Conservation (phyloP, 2,113 vertebrate genomes). For the Bujurquina vittata region DNA sequence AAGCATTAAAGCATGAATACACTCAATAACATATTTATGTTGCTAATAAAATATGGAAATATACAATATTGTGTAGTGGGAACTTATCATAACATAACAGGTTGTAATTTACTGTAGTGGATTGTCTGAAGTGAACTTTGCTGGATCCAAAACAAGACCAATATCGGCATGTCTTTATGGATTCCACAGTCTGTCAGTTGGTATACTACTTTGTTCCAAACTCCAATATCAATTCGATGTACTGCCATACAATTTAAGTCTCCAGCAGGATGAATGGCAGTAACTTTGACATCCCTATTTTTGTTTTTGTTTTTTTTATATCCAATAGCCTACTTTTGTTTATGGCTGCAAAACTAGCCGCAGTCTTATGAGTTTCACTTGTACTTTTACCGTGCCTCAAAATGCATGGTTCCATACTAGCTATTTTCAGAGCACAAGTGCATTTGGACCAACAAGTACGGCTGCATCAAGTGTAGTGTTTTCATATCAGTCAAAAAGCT, state of each 20-base stretch:
- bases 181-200: background rate
- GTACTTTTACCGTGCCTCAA: background rate
- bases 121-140: background rate
- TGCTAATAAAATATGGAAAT: background rate
- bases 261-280: background rate
- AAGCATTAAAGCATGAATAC: background rate
- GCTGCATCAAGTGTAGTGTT: background rate
- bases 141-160: conserved; percentile 5
- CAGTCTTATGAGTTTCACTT: background rate
- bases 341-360: background rate
- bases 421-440: background rate
- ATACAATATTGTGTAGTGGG: background rate
- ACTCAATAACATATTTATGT: background rate
- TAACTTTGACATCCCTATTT: background rate
- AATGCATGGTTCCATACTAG: background rate
- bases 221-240: background rate
- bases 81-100: conserved; percentile 1
- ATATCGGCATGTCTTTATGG: background rate
- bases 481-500: background rate
- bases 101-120: background rate
- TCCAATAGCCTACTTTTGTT: background rate
- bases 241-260: no score
- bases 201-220: background rate
- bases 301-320: background rate
- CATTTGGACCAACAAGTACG: background rate